phyloP scores from a whole-genome alignment of 1,140 invertebrate genomes.

The Apis mellifera region Amel_HAv3.1 CM009940.2:9047501-9048000 shows the following conservation, averaged over 20 bases:
- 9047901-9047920: neutral
- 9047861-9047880: constrained; percentile 56
- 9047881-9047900: constrained; percentile 52
- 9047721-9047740: neutral
- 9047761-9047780: constrained; percentile 45
- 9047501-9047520: constrained; percentile 18
- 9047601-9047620: too few relatives aligned
- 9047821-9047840: constrained; percentile 63
- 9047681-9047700: constrained; percentile 18
- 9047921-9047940: neutral
- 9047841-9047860: constrained; percentile 42
- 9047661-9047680: neutral
- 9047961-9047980: neutral
- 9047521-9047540: neutral
- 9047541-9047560: neutral
- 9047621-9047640: neutral
- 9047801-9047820: constrained; percentile 74
- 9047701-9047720: neutral
- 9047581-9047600: too few relatives aligned
- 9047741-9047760: neutral
- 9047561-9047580: too few relatives aligned
- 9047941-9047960: neutral
- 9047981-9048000: neutral
- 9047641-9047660: too few relatives aligned
- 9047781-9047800: constrained; percentile 68